Conservation (phyloP, 1,140 invertebrate species). For the Scaptomyza graminum region DNA sequence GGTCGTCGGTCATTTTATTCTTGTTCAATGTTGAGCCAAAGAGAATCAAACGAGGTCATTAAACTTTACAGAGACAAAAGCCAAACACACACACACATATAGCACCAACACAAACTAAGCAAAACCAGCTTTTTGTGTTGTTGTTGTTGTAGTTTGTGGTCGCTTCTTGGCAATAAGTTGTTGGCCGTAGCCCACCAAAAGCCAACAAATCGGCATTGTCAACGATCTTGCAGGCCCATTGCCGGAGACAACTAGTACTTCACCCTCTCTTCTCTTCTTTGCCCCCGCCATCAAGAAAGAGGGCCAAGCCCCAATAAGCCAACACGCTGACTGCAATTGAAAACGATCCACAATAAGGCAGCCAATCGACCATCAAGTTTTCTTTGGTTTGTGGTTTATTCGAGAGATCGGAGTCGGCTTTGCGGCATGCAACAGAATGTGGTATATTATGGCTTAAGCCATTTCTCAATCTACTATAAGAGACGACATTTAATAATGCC, state of each 20-base stretch:
- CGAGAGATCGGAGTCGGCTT: neutral
- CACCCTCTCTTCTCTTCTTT: neutral
- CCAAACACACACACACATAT: constrained; percentile 24
- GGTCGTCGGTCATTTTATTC: constrained; percentile 19
- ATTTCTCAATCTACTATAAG: neutral
- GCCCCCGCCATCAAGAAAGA: neutral
- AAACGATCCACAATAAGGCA: constrained; percentile 29
- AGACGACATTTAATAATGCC: neutral
- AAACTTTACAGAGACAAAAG: constrained; percentile 49
- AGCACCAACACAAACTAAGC: constrained; percentile 25
- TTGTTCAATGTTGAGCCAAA: constrained; percentile 26
- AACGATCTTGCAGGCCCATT: constrained; percentile 23
- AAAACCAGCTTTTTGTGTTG: constrained; percentile 38
- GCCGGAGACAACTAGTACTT: neutral
- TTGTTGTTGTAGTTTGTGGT: neutral
- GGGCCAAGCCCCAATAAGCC: constrained; percentile 31
- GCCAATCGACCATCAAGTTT: constrained; percentile 17
- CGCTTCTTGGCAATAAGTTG: constrained; percentile 22
- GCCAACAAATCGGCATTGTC: constrained; percentile 29
- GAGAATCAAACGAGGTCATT: constrained; percentile 63
- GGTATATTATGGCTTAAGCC: constrained; percentile 2
- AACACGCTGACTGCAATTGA: constrained; percentile 37
- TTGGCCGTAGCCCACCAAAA: constrained; percentile 3
- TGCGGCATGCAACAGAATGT: neutral
- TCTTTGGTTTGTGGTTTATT: constrained; percentile 30